Percentiles rank a stretch among this genome's conserved stretches.
Evolutionary conservation across 1,140 invertebrate species (phyloP).

Genomic region (Drosophila yakuba): DNA sequence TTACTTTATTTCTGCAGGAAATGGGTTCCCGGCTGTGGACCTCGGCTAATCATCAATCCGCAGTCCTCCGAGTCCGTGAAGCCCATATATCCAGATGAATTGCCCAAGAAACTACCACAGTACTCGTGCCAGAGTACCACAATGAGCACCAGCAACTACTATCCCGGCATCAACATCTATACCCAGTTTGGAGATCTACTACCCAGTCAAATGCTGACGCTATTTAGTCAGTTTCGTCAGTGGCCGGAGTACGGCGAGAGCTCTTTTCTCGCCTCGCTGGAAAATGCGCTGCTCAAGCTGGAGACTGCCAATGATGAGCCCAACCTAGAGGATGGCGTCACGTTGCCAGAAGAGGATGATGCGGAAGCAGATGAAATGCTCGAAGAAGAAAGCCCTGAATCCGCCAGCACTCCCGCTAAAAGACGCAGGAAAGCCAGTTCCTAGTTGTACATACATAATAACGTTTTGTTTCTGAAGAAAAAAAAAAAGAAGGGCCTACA

Average conservation of each 20-base stretch:
- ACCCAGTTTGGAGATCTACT: slow-evolving; percentile 87
- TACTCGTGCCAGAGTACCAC: slow-evolving; percentile 64
- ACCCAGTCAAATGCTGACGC: slow-evolving; percentile 86
- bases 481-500: background rate
- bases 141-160: slow-evolving; percentile 69
- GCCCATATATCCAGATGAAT: slow-evolving; percentile 84
- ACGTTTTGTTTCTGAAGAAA: background rate
- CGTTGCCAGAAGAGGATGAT: slow-evolving; percentile 73
- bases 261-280: slow-evolving; percentile 86
- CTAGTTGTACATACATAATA: slow-evolving; percentile 8
- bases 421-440: slow-evolving; percentile 35
- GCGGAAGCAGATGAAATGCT: slow-evolving; percentile 52
- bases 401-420: slow-evolving; percentile 3
- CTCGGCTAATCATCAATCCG: slow-evolving; percentile 86
- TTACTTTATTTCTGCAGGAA: slow-evolving; percentile 82
- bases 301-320: slow-evolving; percentile 70
- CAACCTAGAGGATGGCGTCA: slow-evolving; percentile 61
- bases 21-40: slow-evolving; percentile 88
- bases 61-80: slow-evolving; percentile 8
- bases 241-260: slow-evolving; percentile 88
- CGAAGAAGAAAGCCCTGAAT: slow-evolving; percentile 18
- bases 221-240: slow-evolving; percentile 85
- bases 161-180: slow-evolving; percentile 87
- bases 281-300: slow-evolving; percentile 84
- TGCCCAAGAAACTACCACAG: slow-evolving; percentile 63